Evolutionary conservation across 2,797 vertebrate genomes (phyloP).

Genomic region (Gymnocypris eckloni): DNA sequence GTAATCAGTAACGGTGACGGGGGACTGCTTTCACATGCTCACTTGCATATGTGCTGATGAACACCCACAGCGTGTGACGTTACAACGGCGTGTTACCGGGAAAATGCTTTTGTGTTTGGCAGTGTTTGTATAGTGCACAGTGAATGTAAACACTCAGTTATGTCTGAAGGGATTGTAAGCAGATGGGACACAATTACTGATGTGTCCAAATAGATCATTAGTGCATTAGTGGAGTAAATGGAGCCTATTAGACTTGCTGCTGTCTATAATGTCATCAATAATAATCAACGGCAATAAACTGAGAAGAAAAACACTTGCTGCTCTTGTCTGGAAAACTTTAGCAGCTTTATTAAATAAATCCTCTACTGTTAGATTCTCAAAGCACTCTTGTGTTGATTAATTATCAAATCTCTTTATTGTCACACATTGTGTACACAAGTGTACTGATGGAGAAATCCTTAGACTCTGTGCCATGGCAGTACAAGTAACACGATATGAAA

Average conservation of each 20-base stretch:
- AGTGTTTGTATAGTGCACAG: not conserved
- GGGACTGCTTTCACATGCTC: not conserved
- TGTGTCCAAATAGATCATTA: constrained; percentile 23
- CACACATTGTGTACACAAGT: too few relatives aligned
- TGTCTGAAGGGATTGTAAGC: not conserved
- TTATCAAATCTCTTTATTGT: too few relatives aligned
- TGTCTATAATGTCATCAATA: constrained; percentile 3
- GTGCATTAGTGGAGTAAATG: constrained; percentile 1
- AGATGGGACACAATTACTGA: not conserved
- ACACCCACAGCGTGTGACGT: too few relatives aligned
- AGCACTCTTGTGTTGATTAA: not conserved
- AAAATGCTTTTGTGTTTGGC: too few relatives aligned
- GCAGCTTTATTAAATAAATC: not conserved
- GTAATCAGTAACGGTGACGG: too few relatives aligned
- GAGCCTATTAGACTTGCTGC: not conserved
- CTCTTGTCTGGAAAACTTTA: constrained; percentile 7
- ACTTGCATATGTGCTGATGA: not conserved
- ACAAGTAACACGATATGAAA: too few relatives aligned
- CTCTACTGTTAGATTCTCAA: not conserved
- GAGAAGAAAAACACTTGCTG: not conserved
- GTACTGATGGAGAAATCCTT: too few relatives aligned
- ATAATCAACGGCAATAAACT: constrained; percentile 8
- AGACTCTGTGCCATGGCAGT: too few relatives aligned
- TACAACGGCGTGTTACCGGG: not conserved
- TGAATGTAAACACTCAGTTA: not conserved